Evolutionary conservation across 2,797 vertebrate species (phyloP).

Genomic region (Acrocephalus scirpaceus): DNA sequence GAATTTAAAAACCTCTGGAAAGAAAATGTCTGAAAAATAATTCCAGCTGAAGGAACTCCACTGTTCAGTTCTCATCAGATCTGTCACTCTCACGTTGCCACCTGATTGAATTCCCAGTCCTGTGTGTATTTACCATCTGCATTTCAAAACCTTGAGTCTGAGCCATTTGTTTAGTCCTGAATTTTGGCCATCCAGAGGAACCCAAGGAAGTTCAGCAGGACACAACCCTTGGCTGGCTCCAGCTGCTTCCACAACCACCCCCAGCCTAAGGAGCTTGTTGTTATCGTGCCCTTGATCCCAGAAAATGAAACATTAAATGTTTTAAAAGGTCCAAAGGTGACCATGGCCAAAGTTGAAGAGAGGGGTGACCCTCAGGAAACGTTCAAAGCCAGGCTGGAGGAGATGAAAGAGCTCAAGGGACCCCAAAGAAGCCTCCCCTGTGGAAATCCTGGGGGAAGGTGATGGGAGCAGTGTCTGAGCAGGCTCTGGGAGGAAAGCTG

Average conservation of each 20-base stretch:
- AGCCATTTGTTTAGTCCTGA: neutral
- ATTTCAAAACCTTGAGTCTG: neutral
- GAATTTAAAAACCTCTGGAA: rapidly evolving
- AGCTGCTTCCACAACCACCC: rapidly evolving
- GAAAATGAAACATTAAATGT: neutral
- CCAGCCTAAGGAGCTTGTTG: neutral
- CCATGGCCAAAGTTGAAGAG: neutral
- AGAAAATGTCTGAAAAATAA: neutral
- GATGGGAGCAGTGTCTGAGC: neutral
- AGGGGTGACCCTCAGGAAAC: neutral
- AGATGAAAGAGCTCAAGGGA: neutral
- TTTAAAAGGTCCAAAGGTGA: neutral
- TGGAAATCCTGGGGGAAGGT: neutral
- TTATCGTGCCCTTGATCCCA: rapidly evolving
- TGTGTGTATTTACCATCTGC: neutral
- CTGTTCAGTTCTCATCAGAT: neutral
- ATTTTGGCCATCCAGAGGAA: neutral
- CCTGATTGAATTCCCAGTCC: neutral
- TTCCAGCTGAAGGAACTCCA: neutral
- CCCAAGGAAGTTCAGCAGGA: neutral
- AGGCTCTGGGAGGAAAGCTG: neutral
- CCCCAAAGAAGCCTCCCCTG: rapidly evolving
- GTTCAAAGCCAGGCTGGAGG: neutral
- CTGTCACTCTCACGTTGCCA: rapidly evolving
- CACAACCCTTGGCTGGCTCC: neutral